phyloP scores from a whole-genome alignment of 2,113 vertebrate genomes.

The Myodes glareolus region DNA sequence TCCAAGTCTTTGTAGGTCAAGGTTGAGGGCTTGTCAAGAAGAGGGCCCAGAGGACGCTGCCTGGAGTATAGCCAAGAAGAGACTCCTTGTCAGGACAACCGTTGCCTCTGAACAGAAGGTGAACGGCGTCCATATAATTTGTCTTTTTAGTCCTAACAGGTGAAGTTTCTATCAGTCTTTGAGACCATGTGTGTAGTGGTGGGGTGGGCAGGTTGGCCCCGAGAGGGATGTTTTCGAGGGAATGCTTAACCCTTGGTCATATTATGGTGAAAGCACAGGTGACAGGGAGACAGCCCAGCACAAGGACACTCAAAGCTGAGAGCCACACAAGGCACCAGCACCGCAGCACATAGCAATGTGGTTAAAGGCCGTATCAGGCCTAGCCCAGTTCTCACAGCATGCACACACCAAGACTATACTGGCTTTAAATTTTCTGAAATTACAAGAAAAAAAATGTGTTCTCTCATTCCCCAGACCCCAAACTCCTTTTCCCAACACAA shows the following conservation, averaged over 20 bases:
- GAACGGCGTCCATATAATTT: not conserved
- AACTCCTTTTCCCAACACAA: slow-evolving; percentile 7
- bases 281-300: not conserved
- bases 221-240: not conserved
- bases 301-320: not conserved
- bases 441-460: slow-evolving; percentile 51
- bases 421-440: not conserved
- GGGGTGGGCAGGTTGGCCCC: not conserved
- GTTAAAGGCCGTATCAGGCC: not conserved
- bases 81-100: not conserved
- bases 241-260: not conserved
- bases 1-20: slow-evolving; percentile 20
- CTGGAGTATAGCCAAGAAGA: not conserved
- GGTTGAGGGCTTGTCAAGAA: not conserved
- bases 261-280: not conserved
- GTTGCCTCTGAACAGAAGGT: not conserved
- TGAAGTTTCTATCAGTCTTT: not conserved
- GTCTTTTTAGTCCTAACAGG: not conserved
- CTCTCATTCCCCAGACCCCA: not conserved
- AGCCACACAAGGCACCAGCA: not conserved
- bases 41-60: not conserved
- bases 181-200: not conserved
- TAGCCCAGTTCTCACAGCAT: not conserved
- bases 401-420: not conserved
- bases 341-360: not conserved